These are phyloP conservation scores for Conus canariensis DNA, from an alignment of 2,888 invertebrate genomes.

Conservation along the genomic window DNA sequence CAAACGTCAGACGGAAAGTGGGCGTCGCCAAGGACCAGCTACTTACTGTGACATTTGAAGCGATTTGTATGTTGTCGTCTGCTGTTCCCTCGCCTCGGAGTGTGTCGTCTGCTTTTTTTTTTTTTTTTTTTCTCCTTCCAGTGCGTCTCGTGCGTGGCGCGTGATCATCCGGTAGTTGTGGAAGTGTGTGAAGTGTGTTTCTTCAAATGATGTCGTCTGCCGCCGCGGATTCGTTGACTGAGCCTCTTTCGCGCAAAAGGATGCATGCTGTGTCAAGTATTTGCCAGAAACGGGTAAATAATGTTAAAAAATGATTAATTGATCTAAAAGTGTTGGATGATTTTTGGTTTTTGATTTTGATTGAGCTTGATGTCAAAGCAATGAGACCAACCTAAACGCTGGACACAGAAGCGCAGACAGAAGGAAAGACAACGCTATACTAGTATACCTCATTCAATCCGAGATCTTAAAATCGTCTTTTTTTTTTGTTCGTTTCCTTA, in stretches of 20 bases:
- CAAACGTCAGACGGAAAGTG: not conserved
- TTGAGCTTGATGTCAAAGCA: too few species aligned
- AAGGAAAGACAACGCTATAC: too few species aligned
- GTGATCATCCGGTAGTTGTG: not conserved
- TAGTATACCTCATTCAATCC: too few species aligned
- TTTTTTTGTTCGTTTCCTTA: too few species aligned
- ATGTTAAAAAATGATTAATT: not conserved
- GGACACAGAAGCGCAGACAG: too few species aligned
- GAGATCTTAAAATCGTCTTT: too few species aligned
- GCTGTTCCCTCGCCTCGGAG: not conserved
- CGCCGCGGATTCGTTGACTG: not conserved
- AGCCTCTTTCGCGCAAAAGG: not conserved
- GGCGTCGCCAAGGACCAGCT: not conserved
- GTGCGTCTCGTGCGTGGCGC: not conserved
- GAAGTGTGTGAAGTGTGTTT: too few species aligned
- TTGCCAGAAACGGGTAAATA: constrained; percentile 21
- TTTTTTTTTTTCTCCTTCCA: not conserved
- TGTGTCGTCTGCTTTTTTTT: constrained; percentile 3
- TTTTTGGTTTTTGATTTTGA: too few species aligned
- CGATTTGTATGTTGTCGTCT: constrained; percentile 13
- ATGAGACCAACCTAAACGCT: too few species aligned
- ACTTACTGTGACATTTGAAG: constrained; percentile 7
- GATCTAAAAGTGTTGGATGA: too few species aligned
- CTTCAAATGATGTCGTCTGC: not conserved
- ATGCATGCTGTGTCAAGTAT: not conserved